Conservation (phyloP, 1,140 invertebrate species). For the Chymomyza costata region DNA sequence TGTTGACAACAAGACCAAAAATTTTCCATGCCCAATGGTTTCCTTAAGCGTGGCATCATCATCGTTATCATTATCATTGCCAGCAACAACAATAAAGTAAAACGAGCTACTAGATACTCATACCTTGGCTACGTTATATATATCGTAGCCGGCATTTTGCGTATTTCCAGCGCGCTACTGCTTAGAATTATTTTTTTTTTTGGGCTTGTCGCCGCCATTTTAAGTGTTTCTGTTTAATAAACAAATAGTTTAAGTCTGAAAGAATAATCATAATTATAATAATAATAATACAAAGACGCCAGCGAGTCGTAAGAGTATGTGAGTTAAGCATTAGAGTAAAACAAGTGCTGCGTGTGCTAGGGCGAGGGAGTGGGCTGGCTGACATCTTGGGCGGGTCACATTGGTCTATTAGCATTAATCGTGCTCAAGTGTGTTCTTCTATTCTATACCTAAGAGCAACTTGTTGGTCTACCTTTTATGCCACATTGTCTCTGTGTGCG, state of each 20-base stretch:
- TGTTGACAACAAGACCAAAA: constrained; percentile 2
- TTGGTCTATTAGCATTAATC: constrained; percentile 59
- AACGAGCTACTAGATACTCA: too few species aligned
- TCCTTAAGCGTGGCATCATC: constrained; percentile 10
- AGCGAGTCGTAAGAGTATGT: constrained; percentile 41
- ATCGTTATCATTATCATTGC: background rate
- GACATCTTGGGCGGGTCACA: constrained; percentile 42
- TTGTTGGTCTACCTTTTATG: too few species aligned
- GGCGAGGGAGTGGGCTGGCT: too few species aligned
- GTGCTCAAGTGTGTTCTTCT: constrained; percentile 3
- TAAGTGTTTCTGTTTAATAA: constrained; percentile 66
- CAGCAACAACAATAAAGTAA: too few species aligned
- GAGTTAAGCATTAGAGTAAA: too few species aligned
- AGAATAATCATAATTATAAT: too few species aligned
- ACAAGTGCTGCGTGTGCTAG: constrained; percentile 5
- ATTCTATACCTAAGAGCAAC: too few species aligned
- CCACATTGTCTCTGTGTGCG: constrained; percentile 18
- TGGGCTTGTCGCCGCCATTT: constrained; percentile 54
- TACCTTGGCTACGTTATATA: too few species aligned
- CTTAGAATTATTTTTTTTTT: too few species aligned
- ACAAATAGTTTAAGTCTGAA: constrained; percentile 55
- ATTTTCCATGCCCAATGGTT: constrained; percentile 27
- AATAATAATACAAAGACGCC: constrained; percentile 51
- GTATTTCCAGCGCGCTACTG: too few species aligned
- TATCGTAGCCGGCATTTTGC: too few species aligned